Percentiles rank a stretch among this genome's conserved stretches.
Evolutionary conservation across 2,797 vertebrate genomes (phyloP).

Genomic region (Trachops cirrhosus): DNA sequence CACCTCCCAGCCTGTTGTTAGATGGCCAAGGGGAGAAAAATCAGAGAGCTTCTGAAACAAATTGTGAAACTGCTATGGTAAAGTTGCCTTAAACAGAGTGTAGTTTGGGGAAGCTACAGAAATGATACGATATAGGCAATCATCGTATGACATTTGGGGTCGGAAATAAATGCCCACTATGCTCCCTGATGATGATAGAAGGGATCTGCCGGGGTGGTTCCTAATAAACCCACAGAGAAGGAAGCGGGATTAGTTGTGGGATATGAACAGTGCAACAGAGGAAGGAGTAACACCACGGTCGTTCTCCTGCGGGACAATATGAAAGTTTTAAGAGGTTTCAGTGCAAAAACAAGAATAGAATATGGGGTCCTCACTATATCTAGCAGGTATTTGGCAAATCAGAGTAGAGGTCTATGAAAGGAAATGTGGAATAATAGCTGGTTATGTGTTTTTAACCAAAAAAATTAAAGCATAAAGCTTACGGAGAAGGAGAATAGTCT

Average conservation of each 20-base stretch:
- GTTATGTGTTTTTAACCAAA: neutral
- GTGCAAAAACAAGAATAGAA: neutral
- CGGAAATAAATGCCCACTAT: neutral
- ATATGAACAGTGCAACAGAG: neutral
- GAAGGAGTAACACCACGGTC: neutral
- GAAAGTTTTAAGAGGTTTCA: neutral
- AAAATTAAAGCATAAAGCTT: neutral
- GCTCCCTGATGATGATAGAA: neutral
- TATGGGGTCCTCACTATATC: neutral
- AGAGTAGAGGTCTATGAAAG: neutral
- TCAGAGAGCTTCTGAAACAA: neutral
- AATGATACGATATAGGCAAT: neutral
- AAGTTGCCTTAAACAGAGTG: neutral
- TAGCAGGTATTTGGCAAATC: neutral
- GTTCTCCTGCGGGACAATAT: neutral
- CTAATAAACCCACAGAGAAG: neutral
- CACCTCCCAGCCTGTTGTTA: neutral
- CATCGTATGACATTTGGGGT: too few relatives aligned
- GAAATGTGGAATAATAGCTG: neutral
- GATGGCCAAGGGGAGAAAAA: neutral
- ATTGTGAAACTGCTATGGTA: neutral
- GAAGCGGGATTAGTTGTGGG: neutral
- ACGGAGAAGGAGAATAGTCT: neutral
- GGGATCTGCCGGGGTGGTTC: fast-evolving
- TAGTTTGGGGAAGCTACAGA: neutral